These are phyloP conservation scores for Drosophila azteca DNA, from an alignment of 1,140 invertebrate genomes.

Conservation along the genomic window DNA sequence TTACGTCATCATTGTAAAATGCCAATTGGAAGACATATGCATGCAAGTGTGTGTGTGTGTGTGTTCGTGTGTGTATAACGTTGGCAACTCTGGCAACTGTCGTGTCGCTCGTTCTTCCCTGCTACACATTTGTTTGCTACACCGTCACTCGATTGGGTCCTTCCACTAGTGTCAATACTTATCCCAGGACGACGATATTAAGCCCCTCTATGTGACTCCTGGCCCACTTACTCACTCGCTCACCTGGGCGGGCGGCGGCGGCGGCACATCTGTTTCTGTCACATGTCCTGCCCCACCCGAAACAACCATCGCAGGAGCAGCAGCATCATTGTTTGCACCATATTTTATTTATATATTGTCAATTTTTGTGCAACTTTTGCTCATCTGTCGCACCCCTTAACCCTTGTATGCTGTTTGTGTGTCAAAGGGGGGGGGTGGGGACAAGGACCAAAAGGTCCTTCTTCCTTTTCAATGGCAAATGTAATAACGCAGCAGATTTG, in stretches of 20 bases:
- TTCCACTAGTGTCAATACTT: slow-evolving; percentile 71
- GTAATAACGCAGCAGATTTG: slow-evolving; percentile 52
- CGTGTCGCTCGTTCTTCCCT: slow-evolving; percentile 34
- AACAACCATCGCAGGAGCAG: slow-evolving; percentile 19
- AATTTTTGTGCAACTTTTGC: slow-evolving; percentile 74
- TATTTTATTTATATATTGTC: slow-evolving; percentile 81
- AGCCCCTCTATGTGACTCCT: slow-evolving; percentile 8
- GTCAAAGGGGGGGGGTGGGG: not conserved
- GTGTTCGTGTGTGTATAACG: slow-evolving; percentile 30
- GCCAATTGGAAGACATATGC: slow-evolving; percentile 50
- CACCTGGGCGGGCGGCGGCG: slow-evolving; percentile 36
- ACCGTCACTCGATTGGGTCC: slow-evolving; percentile 16
- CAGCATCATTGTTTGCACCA: slow-evolving; percentile 59
- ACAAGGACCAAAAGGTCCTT: not conserved
- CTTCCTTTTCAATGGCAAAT: slow-evolving; percentile 23
- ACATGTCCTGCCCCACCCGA: slow-evolving; percentile 38
- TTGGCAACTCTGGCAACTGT: slow-evolving; percentile 29
- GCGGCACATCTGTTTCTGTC: slow-evolving; percentile 47
- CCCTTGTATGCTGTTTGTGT: slow-evolving; percentile 11
- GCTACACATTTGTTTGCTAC: slow-evolving; percentile 29
- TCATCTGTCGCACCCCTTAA: slow-evolving; percentile 16
- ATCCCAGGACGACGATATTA: slow-evolving; percentile 59
- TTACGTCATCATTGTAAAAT: slow-evolving; percentile 81
- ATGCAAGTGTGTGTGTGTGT: too few relatives aligned
- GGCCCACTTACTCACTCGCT: too few relatives aligned